phyloP scores from a whole-genome alignment of 2,888 invertebrate species.

The Acheta domesticus region DNA sequence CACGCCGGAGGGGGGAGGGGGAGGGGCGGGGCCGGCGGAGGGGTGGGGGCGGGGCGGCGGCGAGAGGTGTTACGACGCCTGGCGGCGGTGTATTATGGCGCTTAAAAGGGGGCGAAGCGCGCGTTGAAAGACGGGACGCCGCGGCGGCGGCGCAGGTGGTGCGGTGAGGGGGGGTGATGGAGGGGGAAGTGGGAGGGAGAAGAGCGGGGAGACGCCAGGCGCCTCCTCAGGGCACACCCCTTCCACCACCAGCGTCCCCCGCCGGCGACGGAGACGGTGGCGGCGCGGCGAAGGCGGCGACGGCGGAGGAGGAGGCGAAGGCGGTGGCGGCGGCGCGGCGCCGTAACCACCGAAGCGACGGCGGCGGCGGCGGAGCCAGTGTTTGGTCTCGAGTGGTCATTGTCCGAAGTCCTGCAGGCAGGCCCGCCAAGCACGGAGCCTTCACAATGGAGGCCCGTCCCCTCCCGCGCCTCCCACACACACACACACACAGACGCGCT shows the following conservation, averaged over 20 bases:
- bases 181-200: background rate
- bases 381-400: conserved; percentile 30
- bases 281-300: background rate
- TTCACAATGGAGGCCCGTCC: conserved; percentile 24
- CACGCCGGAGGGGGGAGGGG: background rate
- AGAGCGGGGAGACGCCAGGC: background rate
- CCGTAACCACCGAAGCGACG: conserved; percentile 21
- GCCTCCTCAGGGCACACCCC: background rate
- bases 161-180: background rate
- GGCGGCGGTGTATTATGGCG: background rate
- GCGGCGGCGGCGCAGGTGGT: conserved; percentile 19
- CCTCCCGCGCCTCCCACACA: conserved; percentile 21
- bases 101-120: background rate
- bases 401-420: conserved; percentile 23
- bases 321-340: background rate
- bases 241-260: background rate
- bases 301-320: too few species aligned
- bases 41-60: background rate
- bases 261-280: background rate
- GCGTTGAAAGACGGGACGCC: background rate
- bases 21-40: background rate
- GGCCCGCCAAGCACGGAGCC: conserved; percentile 18
- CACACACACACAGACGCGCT: background rate
- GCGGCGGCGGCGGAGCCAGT: conserved; percentile 4
- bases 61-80: background rate